These are phyloP conservation scores for Ptilorrhoa leucosticta DNA, from an alignment of 2,113 vertebrate genomes.

Conservation along the genomic window DNA sequence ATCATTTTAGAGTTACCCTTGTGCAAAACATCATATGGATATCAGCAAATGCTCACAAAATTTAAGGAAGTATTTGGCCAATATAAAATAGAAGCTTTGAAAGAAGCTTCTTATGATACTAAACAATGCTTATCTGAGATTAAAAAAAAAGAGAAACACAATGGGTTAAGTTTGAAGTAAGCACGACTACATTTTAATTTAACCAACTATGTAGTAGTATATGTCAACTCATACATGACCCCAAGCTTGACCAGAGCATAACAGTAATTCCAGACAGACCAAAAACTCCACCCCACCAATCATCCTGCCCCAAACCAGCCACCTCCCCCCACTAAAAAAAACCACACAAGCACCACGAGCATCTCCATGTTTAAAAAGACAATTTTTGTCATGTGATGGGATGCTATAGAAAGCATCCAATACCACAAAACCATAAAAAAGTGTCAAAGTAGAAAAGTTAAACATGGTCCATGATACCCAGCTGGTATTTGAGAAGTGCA, in stretches of 20 bases:
- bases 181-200: background rate
- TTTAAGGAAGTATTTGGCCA: background rate
- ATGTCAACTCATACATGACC: background rate
- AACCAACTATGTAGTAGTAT: background rate
- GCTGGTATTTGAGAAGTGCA: background rate
- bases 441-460: background rate
- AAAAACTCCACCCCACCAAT: background rate
- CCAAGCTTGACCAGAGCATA: background rate
- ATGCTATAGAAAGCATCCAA: background rate
- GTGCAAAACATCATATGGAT: background rate
- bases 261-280: background rate
- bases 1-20: background rate
- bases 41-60: background rate
- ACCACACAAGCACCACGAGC: background rate
- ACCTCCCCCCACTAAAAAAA: accelerated
- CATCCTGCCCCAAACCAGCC: background rate
- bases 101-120: background rate
- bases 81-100: background rate
- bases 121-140: background rate
- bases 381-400: background rate
- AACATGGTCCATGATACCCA: background rate
- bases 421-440: background rate
- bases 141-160: background rate
- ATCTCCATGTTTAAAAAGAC: background rate
- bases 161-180: background rate